Base-by-base conservation (phyloP, 2,888 invertebrate genomes). In the Nyleta sp. region DNA sequence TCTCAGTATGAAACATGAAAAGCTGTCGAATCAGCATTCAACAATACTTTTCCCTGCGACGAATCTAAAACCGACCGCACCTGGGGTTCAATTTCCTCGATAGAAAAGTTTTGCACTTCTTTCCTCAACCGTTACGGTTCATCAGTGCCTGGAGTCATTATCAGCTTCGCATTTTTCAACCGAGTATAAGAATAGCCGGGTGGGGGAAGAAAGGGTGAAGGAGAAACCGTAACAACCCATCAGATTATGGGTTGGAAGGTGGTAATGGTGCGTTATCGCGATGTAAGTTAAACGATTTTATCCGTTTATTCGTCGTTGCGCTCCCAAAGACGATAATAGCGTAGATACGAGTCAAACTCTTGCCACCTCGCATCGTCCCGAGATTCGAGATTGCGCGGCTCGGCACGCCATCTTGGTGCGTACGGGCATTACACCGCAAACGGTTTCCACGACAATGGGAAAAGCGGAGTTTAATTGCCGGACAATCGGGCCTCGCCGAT, bases 261-360 rank as follows among this genome's bases (percentile, higher is more conserved):
- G 84, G 82, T 82, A 85, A 86, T 83, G 83, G 81, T 78, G 78
- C 82, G 78, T 84, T 84, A 83, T 82, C 82, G 81, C 78, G 82
- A 82, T 84, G 68, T 71, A 70, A 82, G 80, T 79, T 81, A 72
- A 73, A 83, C 84, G 87, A 89, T 89, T 86, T 89, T 88, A 89
- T 89, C 87, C 87, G 83, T 80, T 84, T 82, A 83, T 85, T 81
- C 82, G 83, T 82, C 76, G 83, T 76, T 84, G 78, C 75, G 40
- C 79, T 73, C 35, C 62, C 59, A 70, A 81, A 72, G 83, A 82
- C 84, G 86, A 89, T 89, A 88, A 86, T 87, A 84, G 83, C 68
- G 73, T 52, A 80, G 85, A 84, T 86, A 85, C 78, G 72, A 73
- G 76, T 77, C 78, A 75, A 71, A 72, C 65, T 73, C 68, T 74